Evolutionary conservation across 2,888 invertebrate genomes (phyloP), one percentile per base, ranked within the genome.

Genomic region (Priapulus caudatus): DNA sequence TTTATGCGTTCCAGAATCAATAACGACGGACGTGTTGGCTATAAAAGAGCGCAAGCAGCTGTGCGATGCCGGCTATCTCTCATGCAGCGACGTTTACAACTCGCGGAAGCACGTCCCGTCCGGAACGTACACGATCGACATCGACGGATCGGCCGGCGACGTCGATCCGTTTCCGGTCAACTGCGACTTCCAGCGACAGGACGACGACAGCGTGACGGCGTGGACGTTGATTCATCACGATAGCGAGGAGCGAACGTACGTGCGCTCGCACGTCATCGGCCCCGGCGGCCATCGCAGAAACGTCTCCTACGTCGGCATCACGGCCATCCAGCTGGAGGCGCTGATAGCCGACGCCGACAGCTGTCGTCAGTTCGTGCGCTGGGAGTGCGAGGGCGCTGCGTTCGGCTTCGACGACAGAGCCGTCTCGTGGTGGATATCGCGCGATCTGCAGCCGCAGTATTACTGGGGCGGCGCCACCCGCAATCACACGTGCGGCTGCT

Each of bases 151-250:
- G 2, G 56, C 56, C 23, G 58, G 57, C 4, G 55, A 58, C 5
- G 46, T 61, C 3, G 48, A 58, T 3, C 59, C 61, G 1, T 61
- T 63, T 47, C 50, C 23, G 15, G 63, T 61, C 16, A 55, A 59
- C 43, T 63, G 63, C 44, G 48, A 53, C 5, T 5, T 33, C 5
- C 5, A n/a, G n/a, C 10, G n/a, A 33, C 54, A 60, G 43, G 56
- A 54, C 1, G 46, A 46, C 2, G 45, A 47, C 4, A 43, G 48
- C 1, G 51, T 50, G 2, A 24, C 56, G 2, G 60, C 58, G 10
- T 53, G 46, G 48, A 63, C 63, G 3, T 50, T 62, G 3, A 53
- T 63, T 5, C 60, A 62, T 33, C 63, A 63, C 46, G 63, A 63
- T 52, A 61, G 61, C 2, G 63, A 63, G 43, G 50, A 56, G 46